Evolutionary conservation across 1,140 invertebrate genomes (phyloP).

Genomic region (Oreohelix idahoensis): DNA sequence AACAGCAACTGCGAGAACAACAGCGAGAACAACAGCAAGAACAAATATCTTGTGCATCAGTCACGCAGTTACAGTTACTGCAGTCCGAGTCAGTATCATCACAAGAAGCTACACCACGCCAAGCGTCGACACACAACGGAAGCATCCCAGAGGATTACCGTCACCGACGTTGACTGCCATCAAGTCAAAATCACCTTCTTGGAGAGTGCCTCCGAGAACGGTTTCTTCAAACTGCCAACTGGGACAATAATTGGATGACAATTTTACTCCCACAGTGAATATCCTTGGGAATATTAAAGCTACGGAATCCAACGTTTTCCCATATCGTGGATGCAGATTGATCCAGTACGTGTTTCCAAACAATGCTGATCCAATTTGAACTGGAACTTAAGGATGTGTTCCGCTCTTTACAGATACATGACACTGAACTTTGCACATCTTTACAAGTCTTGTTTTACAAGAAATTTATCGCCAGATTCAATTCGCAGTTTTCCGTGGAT

Average conservation of each 20-base stretch:
- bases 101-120: slow-evolving; percentile 37
- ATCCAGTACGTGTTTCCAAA: background rate
- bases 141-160: background rate
- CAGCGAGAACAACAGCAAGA: background rate
- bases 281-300: background rate
- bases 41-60: background rate
- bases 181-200: slow-evolving; percentile 33
- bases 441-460: background rate
- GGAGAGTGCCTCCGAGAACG: slow-evolving; percentile 20
- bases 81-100: slow-evolving; percentile 21
- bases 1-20: background rate
- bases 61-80: slow-evolving; percentile 8
- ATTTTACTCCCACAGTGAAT: background rate
- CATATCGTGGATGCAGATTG: background rate
- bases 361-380: background rate
- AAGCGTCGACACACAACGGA: slow-evolving; percentile 27
- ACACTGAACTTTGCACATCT: background rate
- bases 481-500: background rate
- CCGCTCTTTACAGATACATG: background rate
- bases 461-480: background rate
- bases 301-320: background rate
- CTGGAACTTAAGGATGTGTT: no score
- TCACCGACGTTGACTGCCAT: slow-evolving; percentile 31
- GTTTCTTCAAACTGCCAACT: slow-evolving; percentile 22
- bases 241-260: background rate